These are phyloP conservation scores for Venusia cambrica DNA, from an alignment of 2,888 invertebrate species.

Conservation along the genomic window DNA sequence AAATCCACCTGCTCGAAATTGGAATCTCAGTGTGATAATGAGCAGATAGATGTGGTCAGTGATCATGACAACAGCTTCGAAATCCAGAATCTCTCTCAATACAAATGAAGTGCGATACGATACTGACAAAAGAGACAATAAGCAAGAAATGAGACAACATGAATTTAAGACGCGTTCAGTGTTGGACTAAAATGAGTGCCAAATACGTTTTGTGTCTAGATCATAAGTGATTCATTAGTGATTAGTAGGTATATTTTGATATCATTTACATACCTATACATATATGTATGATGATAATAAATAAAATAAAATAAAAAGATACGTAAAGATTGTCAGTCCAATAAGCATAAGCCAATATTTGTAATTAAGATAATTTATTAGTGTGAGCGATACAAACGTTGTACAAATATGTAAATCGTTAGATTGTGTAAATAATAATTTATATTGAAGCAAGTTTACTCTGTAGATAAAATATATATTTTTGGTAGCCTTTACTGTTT, in stretches of 20 bases:
- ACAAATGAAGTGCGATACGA: constrained; percentile 36
- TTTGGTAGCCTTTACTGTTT: constrained; percentile 56
- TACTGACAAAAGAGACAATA: not conserved
- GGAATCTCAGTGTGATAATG: constrained; percentile 57
- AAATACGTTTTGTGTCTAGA: too few species aligned
- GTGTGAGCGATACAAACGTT: constrained; percentile 11
- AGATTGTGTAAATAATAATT: constrained; percentile 59
- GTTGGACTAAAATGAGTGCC: too few species aligned
- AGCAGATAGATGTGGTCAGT: constrained; percentile 73
- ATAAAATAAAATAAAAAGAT: too few species aligned
- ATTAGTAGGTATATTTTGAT: too few species aligned
- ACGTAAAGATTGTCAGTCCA: too few species aligned
- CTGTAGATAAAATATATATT: constrained; percentile 50
- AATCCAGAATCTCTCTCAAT: constrained; percentile 55
- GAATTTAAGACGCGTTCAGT: too few species aligned
- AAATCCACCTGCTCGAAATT: constrained; percentile 56
- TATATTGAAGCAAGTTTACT: constrained; percentile 41
- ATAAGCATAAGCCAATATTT: constrained; percentile 1
- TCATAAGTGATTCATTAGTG: too few species aligned
- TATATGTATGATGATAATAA: too few species aligned
- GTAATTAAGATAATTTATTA: constrained; percentile 13
- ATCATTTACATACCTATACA: too few species aligned
- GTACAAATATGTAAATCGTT: constrained; percentile 42
- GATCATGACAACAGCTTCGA: constrained; percentile 60
- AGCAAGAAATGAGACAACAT: too few species aligned